A percentile compares a stretch with the other conserved stretches of the same genome.
These are phyloP conservation scores for Congeria kusceri DNA, from an alignment of 2,888 invertebrate genomes.

Conservation along the genomic window DNA sequence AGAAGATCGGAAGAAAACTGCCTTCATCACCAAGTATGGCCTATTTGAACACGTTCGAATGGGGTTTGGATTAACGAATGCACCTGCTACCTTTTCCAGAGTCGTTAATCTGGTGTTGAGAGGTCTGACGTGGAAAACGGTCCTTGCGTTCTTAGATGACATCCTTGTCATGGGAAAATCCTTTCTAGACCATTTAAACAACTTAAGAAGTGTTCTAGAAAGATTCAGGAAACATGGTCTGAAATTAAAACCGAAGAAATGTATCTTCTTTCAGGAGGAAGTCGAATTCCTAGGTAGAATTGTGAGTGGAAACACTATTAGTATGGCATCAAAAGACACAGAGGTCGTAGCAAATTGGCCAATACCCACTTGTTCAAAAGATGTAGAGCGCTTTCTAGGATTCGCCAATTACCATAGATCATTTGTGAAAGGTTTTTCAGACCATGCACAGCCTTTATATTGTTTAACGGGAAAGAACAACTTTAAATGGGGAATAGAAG, in stretches of 20 bases:
- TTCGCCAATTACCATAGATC: background rate
- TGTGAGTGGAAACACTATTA: conserved; percentile 14
- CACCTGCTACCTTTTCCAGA: too few relatives aligned
- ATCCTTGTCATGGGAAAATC: background rate
- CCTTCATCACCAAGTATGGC: too few relatives aligned
- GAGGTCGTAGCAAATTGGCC: conserved; percentile 1
- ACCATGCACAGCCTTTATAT: background rate
- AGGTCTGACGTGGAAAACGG: background rate
- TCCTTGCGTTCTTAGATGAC: too few relatives aligned
- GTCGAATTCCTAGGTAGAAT: conserved; percentile 22
- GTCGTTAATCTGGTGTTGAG: background rate
- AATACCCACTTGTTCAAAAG: too few relatives aligned
- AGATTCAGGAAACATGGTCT: conserved; percentile 16
- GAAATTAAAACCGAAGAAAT: conserved; percentile 20
- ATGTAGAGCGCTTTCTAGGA: background rate
- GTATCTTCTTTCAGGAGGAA: conserved; percentile 16
- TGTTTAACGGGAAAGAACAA: too few relatives aligned
- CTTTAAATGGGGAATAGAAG: background rate
- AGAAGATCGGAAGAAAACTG: too few relatives aligned
- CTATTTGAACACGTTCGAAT: too few relatives aligned
- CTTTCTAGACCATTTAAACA: background rate
- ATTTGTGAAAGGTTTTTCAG: background rate
- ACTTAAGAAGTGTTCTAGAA: conserved; percentile 5
- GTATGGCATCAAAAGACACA: conserved; percentile 5
- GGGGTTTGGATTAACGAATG: too few relatives aligned